Base-by-base conservation (phyloP, 2,888 invertebrate genomes). In the Lycophotia porphyrea region DNA sequence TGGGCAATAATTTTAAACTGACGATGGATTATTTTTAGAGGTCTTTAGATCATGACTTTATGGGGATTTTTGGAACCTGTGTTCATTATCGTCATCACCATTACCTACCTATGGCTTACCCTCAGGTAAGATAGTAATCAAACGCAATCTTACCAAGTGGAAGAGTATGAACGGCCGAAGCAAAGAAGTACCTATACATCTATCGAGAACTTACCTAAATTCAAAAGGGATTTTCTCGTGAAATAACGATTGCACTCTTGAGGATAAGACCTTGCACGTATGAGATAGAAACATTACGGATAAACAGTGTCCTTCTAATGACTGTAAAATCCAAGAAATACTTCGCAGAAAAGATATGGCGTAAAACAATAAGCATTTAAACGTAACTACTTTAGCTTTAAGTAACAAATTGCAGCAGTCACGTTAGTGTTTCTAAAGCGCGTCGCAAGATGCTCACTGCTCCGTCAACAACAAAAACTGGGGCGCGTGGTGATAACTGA, bases 391-490 rank as follows among this genome's bases (percentile, higher is more conserved):
- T 39, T 72, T 76, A 75, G 13, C 42, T 76, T n/a, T 36, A 21
- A 49, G 74, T 61, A 66, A 75, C 39, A 63, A 67, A 61, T 66
- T 31, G 52, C 44, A 60, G 60, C 1, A 64, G 36, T 44, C 42
- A 60, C 66, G 66, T 31, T 47, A 47, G 61, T 60, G 76, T 55
- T 39, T 15, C 39, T 27, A 66, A n/a, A 31, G 31, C 27, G 49
- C 52, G 65, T 21, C 44, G 36, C 47, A 18, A 60, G 82, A 67
- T 61, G 55, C 55, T 74, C 15, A 5, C 55, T 61, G 55, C 64
- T 73, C 18, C 11, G 74, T 49, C 80, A 80, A 80, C 76, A 63
- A 42, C 76, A 13, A 21, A 27, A 81, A 82, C 76, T 82, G 67
- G 66, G 82, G 21, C 82, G 55, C 24, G 34, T 36, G 49, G 7